These are phyloP conservation scores for Oscheius sp. DNA, from an alignment of 2,888 invertebrate genomes.

Conservation along the genomic window DNA sequence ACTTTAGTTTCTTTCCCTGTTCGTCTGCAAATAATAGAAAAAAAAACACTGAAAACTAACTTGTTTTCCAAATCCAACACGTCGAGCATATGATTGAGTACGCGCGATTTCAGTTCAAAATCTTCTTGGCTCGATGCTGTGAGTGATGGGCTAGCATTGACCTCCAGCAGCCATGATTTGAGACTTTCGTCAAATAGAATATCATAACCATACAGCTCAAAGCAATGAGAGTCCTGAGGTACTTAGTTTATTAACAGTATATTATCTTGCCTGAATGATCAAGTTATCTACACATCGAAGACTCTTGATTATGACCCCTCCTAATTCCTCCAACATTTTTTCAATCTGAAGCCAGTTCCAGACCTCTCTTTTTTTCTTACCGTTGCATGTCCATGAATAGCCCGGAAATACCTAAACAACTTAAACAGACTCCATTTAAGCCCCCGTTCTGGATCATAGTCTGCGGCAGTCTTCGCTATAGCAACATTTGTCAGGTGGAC, in stretches of 20 bases:
- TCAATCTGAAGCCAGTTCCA: conserved; percentile 44
- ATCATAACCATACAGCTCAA: conserved; percentile 81
- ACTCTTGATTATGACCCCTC: conserved; percentile 62
- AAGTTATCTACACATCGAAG: conserved; percentile 62
- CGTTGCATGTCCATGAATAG: conserved; percentile 77
- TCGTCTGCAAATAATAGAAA: conserved; percentile 71
- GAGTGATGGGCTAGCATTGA: conserved; percentile 78
- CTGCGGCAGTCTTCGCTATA: conserved; percentile 85
- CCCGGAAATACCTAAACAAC: conserved; percentile 78
- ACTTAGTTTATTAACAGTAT: not conserved
- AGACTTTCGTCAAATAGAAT: conserved; percentile 78
- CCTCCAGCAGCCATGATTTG: conserved; percentile 76
- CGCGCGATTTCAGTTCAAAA: conserved; percentile 78
- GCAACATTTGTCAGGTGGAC: conserved; percentile 77
- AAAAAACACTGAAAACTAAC: conserved; percentile 52
- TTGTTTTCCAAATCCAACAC: conserved; percentile 78
- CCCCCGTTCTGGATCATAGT: conserved; percentile 77
- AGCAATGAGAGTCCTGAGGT: conserved; percentile 78
- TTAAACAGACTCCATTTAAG: conserved; percentile 79
- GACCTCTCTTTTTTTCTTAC: conserved; percentile 65
- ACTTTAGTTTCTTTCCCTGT: conserved; percentile 78
- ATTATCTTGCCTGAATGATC: conserved; percentile 62
- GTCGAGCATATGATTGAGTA: conserved; percentile 79
- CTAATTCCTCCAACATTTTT: conserved; percentile 58
- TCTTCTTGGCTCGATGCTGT: conserved; percentile 79